Evolutionary conservation across 1,140 invertebrate genomes (phyloP), one percentile per base, ranked within the genome.

Genomic region (Trichonephila inaurata): DNA sequence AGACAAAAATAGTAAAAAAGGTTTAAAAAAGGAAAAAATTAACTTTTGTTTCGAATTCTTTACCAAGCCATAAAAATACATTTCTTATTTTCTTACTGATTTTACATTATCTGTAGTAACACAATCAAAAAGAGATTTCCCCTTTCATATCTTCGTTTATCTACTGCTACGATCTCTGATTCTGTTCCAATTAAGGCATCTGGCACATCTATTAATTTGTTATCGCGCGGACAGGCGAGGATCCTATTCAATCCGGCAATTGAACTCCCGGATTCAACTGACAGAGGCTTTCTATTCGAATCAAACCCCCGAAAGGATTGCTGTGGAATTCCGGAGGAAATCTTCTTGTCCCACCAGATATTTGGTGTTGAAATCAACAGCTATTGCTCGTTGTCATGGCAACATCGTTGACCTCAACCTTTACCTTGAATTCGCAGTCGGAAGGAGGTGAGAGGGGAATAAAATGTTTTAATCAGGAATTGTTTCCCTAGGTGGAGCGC

Each of bases 341-440:
- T 6, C 14, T 18, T 8, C 69, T 18, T 33, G 16, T 14, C 12
- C 16, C 18, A 18, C 14, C 14, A 77, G 69, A 33, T 16, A 77
- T 77, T 28, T 6, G 12, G 16, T 2, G 16, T 21, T 21, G 2
- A 62, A 21, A 77, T 33, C 69, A 33, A 10, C 69, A 77, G 28
- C 69, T 77, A 33, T 77, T 77, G 69, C 69, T 33, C 33, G 69
- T 77, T 77, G 69, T 19, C 69, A 77, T 77, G 69, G 33, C 4
- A 77, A 77, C 69, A 33, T 12, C 28, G 14, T 18, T 28, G 69
- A 77, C 69, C 69, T 77, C 69, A 28, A 77, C 69, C 69, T 77
- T 77, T 77, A 77, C 69, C 69, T 77, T 77, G 28, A 77, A 77
- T 33, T 77, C 16, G 24, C 16, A 33, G 24, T 33, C 33, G 16